Evolutionary conservation across 2,113 vertebrate genomes (phyloP).

Genomic region (Pseudonaja textilis): DNA sequence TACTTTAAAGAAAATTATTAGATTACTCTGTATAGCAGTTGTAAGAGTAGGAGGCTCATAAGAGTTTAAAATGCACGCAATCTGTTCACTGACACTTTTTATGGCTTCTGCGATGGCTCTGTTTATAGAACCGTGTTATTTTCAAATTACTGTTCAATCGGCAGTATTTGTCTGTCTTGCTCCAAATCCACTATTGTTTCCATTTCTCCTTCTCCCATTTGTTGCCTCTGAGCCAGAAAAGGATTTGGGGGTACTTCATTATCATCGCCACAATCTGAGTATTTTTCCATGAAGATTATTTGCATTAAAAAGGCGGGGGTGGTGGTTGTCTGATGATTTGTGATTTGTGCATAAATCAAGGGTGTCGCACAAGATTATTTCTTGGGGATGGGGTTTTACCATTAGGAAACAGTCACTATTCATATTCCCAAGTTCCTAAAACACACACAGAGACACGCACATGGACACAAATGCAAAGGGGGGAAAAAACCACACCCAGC

Average conservation of each 20-base stretch:
- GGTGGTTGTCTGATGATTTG: conserved; percentile 35
- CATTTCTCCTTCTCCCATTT: conserved; percentile 52
- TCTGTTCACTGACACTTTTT: not conserved
- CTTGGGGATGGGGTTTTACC: conserved; percentile 60
- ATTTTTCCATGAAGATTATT: conserved; percentile 35
- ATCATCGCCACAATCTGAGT: conserved; percentile 45
- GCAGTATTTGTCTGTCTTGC: not conserved
- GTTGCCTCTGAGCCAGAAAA: conserved; percentile 40
- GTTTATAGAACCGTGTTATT: conserved; percentile 32
- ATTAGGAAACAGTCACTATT: conserved; percentile 67
- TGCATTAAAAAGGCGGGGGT: conserved; percentile 17
- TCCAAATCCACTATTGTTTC: conserved; percentile 44
- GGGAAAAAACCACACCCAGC: conserved; percentile 57
- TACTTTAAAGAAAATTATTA: not conserved
- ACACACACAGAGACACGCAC: not conserved
- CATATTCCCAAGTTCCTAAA: conserved; percentile 31
- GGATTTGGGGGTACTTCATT: conserved; percentile 34
- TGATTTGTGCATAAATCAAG: conserved; percentile 44
- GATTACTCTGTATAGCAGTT: conserved; percentile 18
- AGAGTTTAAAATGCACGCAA: not conserved
- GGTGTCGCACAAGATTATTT: conserved; percentile 56
- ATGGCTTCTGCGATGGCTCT: conserved; percentile 22
- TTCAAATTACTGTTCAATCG: conserved; percentile 26
- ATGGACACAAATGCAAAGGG: conserved; percentile 62
- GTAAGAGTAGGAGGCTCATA: not conserved